Conservation (phyloP, 2,113 vertebrate genomes). For the Columbina picui region DNA sequence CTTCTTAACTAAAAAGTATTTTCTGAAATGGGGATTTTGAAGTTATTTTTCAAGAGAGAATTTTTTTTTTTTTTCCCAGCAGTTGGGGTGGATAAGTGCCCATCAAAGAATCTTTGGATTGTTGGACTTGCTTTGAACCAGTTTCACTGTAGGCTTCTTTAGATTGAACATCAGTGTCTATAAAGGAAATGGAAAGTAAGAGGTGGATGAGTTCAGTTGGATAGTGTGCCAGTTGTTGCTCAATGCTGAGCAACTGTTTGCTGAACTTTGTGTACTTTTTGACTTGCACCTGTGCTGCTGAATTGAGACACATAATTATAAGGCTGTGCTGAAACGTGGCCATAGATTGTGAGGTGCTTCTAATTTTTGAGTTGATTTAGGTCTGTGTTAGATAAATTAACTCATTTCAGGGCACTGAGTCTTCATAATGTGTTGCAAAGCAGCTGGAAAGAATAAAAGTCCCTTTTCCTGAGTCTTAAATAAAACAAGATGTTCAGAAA, state of each 20-base stretch:
- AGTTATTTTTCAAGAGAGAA: neutral
- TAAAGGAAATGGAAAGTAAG: neutral
- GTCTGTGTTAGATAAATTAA: neutral
- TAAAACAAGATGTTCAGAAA: neutral
- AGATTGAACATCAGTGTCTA: neutral
- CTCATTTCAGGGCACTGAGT: neutral
- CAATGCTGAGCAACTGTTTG: neutral
- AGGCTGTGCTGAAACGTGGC: neutral
- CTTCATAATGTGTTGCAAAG: neutral
- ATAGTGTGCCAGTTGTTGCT: neutral
- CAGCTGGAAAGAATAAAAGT: neutral
- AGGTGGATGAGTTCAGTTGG: neutral
- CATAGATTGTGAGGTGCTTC: neutral
- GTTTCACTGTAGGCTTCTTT: neutral
- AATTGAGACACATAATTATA: neutral
- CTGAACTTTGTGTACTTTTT: constrained; percentile 12
- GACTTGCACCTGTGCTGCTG: neutral
- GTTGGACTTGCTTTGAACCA: neutral
- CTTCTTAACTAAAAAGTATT: neutral
- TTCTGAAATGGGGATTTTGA: neutral
- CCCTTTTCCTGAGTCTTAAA: neutral
- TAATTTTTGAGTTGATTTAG: neutral
- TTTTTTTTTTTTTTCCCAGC: neutral
- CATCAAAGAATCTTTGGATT: neutral
- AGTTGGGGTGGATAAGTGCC: neutral